phyloP scores from a whole-genome alignment of 1,140 invertebrate species.

The Aphis craccivora region DNA sequence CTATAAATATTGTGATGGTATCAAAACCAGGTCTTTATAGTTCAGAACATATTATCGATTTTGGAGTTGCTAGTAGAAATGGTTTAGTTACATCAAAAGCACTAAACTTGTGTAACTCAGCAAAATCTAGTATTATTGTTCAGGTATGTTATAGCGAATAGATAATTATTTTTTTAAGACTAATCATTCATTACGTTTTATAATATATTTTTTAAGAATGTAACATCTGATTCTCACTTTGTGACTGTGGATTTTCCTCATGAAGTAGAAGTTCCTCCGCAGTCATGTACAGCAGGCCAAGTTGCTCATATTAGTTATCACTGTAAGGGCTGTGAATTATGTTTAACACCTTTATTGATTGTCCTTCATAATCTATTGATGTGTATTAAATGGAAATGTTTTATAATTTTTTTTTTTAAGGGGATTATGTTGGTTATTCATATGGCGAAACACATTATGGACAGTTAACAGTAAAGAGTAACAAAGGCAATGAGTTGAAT shows the following conservation, averaged over 20 bases:
- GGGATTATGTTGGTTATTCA: constrained; percentile 54
- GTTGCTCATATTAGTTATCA: constrained; percentile 53
- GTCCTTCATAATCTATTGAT: background rate
- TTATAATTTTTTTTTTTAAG: background rate
- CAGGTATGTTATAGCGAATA: constrained; percentile 34
- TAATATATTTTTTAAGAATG: constrained; percentile 31
- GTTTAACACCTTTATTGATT: background rate
- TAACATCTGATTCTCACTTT: constrained; percentile 51
- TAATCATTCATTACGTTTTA: background rate
- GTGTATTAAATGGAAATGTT: background rate
- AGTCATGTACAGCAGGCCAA: constrained; percentile 47
- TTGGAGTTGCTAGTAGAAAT: constrained; percentile 55
- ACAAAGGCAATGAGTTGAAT: constrained; percentile 45
- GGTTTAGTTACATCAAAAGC: constrained; percentile 52
- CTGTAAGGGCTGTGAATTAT: constrained; percentile 33
- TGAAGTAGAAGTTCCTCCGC: constrained; percentile 51
- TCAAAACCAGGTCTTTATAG: constrained; percentile 54
- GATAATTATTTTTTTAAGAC: background rate
- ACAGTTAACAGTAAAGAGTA: constrained; percentile 39
- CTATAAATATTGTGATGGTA: constrained; percentile 49
- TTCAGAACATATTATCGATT: constrained; percentile 49
- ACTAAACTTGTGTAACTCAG: constrained; percentile 48
- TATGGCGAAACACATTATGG: constrained; percentile 53
- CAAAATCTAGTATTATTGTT: constrained; percentile 54
- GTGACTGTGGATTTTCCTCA: constrained; percentile 49